Evolutionary conservation across 1,140 invertebrate species (phyloP), one percentile per base, ranked within the genome.

Genomic region (Prorops nasuta): DNA sequence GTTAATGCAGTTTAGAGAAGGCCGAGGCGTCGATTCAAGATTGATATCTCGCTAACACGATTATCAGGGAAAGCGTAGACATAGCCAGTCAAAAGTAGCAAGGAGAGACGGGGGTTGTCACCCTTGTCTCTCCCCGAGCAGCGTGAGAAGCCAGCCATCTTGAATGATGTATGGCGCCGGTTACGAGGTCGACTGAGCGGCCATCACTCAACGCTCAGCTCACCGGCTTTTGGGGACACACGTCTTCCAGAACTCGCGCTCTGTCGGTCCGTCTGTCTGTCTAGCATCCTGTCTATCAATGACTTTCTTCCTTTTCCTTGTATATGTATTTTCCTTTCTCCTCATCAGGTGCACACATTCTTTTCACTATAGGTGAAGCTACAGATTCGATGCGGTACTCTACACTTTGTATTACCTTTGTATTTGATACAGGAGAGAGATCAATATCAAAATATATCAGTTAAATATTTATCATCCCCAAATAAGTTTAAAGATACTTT

Each of bases 161-260:
- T 77, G 76, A 77, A 78, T 79, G 75, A 79, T 78, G 71, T 77
- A 79, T 78, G 74, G 76, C 74, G 69, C 71, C 71, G 72, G 76
- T 77, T 77, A 76, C 67, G 66, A 72, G 73, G 73, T 74, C 68
- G 74, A 71, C 72, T 67, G 62, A 67, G 68, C 76, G 72, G 74
- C 74, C 76, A 78, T 78, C 76, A 75, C 74, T 78, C 76, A 78
- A 61, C 58, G 59, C 50, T 61, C 49, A 61, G 58, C 59, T 61
- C 58, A 49, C 52, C 54, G 58, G 59, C 59, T 61, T 61, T 61
- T 54, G 59, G 58, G 58, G 59, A 61, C 59, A 60, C 54, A 43
- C 59, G 58, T 61, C 59, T 54, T 49, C 59, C 42, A 44, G 48
- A 21, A 54, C 53, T 60, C 46, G 44, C 41, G 44, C 52, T 60